Evolutionary conservation across 1,140 invertebrate species (phyloP), one percentile per base, ranked within the genome.

Genomic region (Hylaeus anthracinus): DNA sequence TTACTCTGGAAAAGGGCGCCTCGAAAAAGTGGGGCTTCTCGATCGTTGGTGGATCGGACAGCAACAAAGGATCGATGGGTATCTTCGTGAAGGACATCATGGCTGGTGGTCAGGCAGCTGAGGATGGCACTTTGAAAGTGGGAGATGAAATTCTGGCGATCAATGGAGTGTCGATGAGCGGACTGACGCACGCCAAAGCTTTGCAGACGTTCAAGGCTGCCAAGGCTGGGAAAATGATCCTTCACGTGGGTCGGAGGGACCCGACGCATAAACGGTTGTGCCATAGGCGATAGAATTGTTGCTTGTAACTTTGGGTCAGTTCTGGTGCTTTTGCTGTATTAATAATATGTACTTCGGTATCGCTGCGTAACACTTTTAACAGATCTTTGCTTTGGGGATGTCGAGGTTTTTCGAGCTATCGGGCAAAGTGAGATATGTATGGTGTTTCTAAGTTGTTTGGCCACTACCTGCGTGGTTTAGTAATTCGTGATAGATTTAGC

Each of bases 81-180:
- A 97, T 97, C 72, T 97, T 95, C 89, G 95, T 97, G 48, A 96
- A 96, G 88, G 95, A 95, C 37, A 95, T 97, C 65, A 94, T 96
- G 83, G 93, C 95, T 5, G 93, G 94, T 66, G 96, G 96, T 5
- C 95, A 96, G 85, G 96, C 96, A 2, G 95, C 95, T 2, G 95
- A 96, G 66, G 94, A 95, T 86, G 96, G 95, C 2, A 94, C 94
- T 77, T 91, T 97, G 1, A 94, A 92, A 89, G 95, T 88, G 81
- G 94, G 94, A 41, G 96, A 97, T 90, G 96, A 97, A 90, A 96
- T 97, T 70, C 83, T 96, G 53, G 94, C 95, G 3, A 92, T 97
- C 48, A 96, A 97, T 90, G 95, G 95, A 2, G 90, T 93, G 70
- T 83, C 93, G 0, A 91, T 96, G 85, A 91, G 94, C 48, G 95